Evolutionary conservation across 2,888 invertebrate genomes (phyloP), one percentile per base, ranked within the genome.

Genomic region (Beris chalybata): DNA sequence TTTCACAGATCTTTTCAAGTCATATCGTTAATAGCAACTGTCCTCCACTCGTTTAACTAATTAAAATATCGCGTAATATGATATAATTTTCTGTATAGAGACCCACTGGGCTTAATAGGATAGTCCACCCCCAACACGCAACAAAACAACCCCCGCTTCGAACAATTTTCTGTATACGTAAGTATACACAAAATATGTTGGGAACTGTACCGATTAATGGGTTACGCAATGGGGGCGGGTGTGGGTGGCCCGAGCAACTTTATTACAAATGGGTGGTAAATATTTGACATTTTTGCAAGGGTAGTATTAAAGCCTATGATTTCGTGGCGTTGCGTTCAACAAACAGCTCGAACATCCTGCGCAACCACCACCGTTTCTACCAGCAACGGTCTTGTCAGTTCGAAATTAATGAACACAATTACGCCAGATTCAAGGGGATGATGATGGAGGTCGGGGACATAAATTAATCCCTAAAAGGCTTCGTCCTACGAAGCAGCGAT

Each of bases 41-140:
- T 38, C 38, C 53, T 57, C 38, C 57, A 15, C 38, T 43, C 22
- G 58, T 56, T 56, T 22, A 56, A 47, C 63, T 63, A 63, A 63
- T 63, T 63, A 48, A 63, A 63, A 63, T 63, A 63, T 52, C 52
- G 47, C 63, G 7, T 50, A 12, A 53, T 30, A 63, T 52, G 12
- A 63, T 43, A 15, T 53, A 50, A 63, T 63, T 63, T 4, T 43
- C 13, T 38, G 48, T 44, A 59, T 32, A 59, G 58, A 59, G 47
- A 22, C 22, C 32, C 30, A 45, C n/a, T 59, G 44, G 6, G 30
- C 30, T 59, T 59, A 47, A 59, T 47, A 30, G 48, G 30, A 29
- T 47, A 47, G 47, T 59, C 48, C 38, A 38, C 5, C 13, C 48
- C 48, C 48, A 5, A 12, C 22, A 5, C 7, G 6, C 48, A 22